Percentiles rank a stretch among this genome's conserved stretches.
phyloP scores from a whole-genome alignment of 2,888 invertebrate genomes.

The Pristionchus japonicus region DNA sequence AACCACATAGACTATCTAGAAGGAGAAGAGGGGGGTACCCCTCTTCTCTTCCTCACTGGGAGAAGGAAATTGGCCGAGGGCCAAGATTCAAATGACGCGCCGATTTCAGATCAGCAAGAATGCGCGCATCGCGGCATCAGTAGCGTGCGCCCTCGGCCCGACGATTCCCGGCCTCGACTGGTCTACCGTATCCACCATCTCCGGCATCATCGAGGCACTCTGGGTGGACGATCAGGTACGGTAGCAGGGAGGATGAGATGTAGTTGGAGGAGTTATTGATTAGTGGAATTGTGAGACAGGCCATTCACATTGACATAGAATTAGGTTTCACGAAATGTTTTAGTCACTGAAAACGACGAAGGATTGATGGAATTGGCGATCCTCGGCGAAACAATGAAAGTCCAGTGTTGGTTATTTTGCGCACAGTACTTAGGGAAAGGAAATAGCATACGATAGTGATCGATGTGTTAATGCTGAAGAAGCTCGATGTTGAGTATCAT shows the following conservation, averaged over 20 bases:
- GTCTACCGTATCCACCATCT: background rate
- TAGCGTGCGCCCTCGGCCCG: background rate
- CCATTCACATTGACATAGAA: too few relatives aligned
- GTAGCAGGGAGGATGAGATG: background rate
- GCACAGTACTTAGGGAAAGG: too few relatives aligned
- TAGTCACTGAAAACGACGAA: too few relatives aligned
- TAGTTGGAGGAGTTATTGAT: too few relatives aligned
- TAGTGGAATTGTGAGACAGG: too few relatives aligned
- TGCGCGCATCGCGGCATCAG: constrained; percentile 29
- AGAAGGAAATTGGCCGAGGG: background rate
- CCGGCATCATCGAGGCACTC: constrained; percentile 4
- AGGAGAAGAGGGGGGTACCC: background rate
- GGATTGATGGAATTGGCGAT: too few relatives aligned
- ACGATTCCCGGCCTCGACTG: background rate
- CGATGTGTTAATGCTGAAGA: too few relatives aligned
- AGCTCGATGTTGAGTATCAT: too few relatives aligned
- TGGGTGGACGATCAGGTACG: constrained; percentile 26
- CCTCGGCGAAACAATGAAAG: too few relatives aligned
- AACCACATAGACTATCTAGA: constrained; percentile 2
- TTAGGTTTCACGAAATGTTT: too few relatives aligned
- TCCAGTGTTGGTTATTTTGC: too few relatives aligned
- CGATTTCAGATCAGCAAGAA: background rate
- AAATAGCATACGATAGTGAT: too few relatives aligned
- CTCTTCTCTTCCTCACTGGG: background rate
- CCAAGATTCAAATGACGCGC: background rate